phyloP scores from a whole-genome alignment of 2,888 invertebrate species.

The Chrysodeixis includens region DNA sequence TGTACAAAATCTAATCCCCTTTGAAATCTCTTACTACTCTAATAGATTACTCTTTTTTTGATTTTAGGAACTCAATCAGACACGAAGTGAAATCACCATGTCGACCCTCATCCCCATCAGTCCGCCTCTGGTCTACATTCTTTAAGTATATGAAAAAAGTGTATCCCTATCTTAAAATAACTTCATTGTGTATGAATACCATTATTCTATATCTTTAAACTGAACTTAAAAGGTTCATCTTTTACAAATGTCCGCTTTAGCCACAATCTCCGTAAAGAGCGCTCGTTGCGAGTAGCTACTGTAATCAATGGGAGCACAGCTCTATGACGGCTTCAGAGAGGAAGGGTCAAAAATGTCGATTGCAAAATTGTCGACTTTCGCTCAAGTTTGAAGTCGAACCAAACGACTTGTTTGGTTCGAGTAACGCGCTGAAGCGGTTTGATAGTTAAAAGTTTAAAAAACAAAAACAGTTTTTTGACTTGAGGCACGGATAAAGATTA shows the following conservation, averaged over 20 bases:
- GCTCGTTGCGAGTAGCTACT: conserved; percentile 28
- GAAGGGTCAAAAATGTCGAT: conserved; percentile 57
- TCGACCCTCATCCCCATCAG: too few species aligned
- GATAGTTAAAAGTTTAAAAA: background rate
- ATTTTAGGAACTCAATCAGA: too few species aligned
- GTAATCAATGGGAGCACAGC: conserved; percentile 38
- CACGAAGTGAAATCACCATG: too few species aligned
- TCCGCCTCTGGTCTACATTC: too few species aligned
- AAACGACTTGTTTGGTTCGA: conserved; percentile 22
- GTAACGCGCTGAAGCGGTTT: conserved; percentile 13
- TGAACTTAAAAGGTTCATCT: background rate
- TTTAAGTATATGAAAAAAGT: too few species aligned
- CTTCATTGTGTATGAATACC: too few species aligned
- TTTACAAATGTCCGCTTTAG: background rate
- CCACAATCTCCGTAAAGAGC: conserved; percentile 33
- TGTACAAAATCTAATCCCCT: too few species aligned
- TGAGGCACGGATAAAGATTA: too few species aligned
- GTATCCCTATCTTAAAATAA: too few species aligned
- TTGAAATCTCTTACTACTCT: too few species aligned
- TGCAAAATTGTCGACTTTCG: conserved; percentile 56
- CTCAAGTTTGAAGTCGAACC: conserved; percentile 48
- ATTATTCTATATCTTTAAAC: too few species aligned
- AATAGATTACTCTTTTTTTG: too few species aligned
- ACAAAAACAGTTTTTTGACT: background rate
- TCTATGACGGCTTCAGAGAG: conserved; percentile 38